Conservation (phyloP, 2,113 vertebrate species). For the Meleagris gallopavo region DNA sequence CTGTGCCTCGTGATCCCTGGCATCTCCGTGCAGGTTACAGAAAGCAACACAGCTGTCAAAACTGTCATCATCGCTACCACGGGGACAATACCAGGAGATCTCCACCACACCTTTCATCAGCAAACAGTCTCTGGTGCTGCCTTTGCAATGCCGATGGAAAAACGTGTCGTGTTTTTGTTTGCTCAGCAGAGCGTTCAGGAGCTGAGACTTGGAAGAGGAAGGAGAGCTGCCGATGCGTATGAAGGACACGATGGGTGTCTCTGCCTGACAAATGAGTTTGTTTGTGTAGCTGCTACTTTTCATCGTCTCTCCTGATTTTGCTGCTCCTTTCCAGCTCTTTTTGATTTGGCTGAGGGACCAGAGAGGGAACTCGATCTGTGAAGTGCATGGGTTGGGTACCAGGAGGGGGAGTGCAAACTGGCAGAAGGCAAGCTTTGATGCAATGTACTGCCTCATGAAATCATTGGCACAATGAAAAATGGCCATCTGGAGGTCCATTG, state of each 20-base stretch:
- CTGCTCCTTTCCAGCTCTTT: conserved; percentile 74
- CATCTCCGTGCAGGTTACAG: conserved; percentile 80
- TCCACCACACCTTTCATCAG: conserved; percentile 80
- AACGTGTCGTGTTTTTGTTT: conserved; percentile 75
- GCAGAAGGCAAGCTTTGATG: conserved; percentile 79
- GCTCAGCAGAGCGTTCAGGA: conserved; percentile 78
- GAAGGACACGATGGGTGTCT: conserved; percentile 77
- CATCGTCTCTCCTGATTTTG: neutral
- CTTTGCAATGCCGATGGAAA: conserved; percentile 75
- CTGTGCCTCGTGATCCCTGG: conserved; percentile 40
- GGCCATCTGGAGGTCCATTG: conserved; percentile 83
- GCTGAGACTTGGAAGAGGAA: conserved; percentile 80
- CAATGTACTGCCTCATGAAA: conserved; percentile 76
- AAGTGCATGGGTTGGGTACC: conserved; percentile 66
- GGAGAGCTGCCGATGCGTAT: conserved; percentile 74
- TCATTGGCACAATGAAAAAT: conserved; percentile 80
- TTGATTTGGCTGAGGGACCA: conserved; percentile 78
- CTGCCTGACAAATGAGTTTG: conserved; percentile 67
- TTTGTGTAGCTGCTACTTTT: conserved; percentile 28
- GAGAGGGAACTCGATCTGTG: conserved; percentile 73
- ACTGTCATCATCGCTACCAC: conserved; percentile 66
- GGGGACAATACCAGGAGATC: conserved; percentile 83
- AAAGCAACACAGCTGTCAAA: conserved; percentile 77
- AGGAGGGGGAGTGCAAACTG: conserved; percentile 82
- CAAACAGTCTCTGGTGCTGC: conserved; percentile 66